Evolutionary conservation across 2,797 vertebrate species (phyloP), one percentile per base, ranked within the genome.

Genomic region (Macropus fuliginosus): DNA sequence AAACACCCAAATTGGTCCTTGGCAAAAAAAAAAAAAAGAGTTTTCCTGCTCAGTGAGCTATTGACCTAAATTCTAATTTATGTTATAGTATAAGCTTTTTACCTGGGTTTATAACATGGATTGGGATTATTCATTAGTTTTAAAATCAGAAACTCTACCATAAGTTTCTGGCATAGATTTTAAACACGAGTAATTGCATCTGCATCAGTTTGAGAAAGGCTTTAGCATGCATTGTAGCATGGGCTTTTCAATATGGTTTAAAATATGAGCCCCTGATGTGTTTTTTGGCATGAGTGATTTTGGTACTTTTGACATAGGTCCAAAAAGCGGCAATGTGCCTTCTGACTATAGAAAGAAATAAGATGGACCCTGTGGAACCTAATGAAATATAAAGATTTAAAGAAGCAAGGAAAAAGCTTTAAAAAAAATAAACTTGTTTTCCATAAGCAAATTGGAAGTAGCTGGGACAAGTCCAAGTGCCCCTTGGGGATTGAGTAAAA

Each of bases 241-340:
- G 93, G 93, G 62, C 66, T 93, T 96, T 95, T 96, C 95, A 96
- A 96, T 97, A 96, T 97, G 95, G 95, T 97, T 97, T 96, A 94
- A 98, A 97, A 98, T 98, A 97, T 97, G 96, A 94, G 95, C 66
- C 97, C 89, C 92, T 94, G 97, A 97, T 97, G 96, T 98, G 57
- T 96, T 97, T 98, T 97, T 98, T 97, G 97, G 97, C 96, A 91
- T 74, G 62, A 97, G 13, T 54, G 91, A 56, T 94, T 97, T 95
- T 97, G 97, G 97, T 98, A 95, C 96, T 97, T 97, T 97, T 98
- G 97, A 97, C 95, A 93, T 92, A 62, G 59, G 50, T 94, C 97
- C 97, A 98, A 55, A 81, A 89, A 57, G 29, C 46, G n/a, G 94
- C 74, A 87, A 50, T 28, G 74, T 50, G 28, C 74, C 74, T 50